phyloP scores from a whole-genome alignment of 2,113 vertebrate species.

The Pungitius pungitius region DNA sequence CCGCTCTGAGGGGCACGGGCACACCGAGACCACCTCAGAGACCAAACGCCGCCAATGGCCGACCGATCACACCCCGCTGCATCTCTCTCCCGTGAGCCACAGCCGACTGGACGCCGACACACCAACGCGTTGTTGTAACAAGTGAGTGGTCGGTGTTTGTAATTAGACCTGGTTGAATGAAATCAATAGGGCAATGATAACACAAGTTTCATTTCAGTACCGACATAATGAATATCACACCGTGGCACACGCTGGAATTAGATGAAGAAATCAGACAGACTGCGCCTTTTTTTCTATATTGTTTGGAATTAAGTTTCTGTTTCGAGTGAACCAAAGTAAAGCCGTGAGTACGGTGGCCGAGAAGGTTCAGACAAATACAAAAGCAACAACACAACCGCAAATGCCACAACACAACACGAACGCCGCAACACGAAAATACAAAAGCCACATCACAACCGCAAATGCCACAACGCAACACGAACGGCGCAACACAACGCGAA shows the following conservation, averaged over 20 bases:
- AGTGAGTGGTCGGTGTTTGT: neutral
- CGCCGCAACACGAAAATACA: too few species aligned
- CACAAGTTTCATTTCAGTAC: neutral
- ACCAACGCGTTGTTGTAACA: neutral
- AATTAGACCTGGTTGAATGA: neutral
- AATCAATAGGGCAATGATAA: conserved; percentile 9
- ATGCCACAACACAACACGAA: too few species aligned
- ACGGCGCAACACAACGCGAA: too few species aligned
- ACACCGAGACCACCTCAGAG: neutral
- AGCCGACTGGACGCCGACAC: neutral
- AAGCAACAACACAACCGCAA: too few species aligned
- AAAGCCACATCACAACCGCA: too few species aligned
- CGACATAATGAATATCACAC: neutral
- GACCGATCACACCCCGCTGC: conserved; percentile 35
- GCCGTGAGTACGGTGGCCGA: too few species aligned
- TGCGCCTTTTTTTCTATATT: neutral
- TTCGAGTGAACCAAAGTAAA: neutral
- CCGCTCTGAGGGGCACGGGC: conserved; percentile 25
- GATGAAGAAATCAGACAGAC: neutral
- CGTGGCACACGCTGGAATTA: neutral
- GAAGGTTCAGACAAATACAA: too few species aligned
- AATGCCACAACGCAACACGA: too few species aligned
- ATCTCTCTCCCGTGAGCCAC: conserved; percentile 1
- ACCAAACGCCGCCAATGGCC: neutral
- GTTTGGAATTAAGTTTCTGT: neutral